These are phyloP conservation scores for Trinectes maculatus DNA, from an alignment of 2,113 vertebrate genomes.

Conservation along the genomic window DNA sequence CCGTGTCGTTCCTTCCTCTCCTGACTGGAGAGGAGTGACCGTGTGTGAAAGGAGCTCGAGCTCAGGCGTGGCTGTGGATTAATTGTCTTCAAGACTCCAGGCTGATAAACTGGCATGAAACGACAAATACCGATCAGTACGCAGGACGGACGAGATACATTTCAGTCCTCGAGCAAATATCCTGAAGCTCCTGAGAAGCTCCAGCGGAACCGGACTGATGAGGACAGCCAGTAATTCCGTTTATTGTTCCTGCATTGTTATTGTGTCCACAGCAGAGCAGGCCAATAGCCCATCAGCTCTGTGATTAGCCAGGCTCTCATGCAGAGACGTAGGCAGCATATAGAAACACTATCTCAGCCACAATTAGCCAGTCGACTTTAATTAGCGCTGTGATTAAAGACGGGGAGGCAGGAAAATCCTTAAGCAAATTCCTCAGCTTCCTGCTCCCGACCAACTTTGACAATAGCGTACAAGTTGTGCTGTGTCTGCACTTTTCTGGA, in stretches of 20 bases:
- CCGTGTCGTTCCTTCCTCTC: constrained; percentile 25
- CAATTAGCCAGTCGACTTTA: constrained; percentile 79
- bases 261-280: constrained; percentile 53
- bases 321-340: constrained; percentile 42
- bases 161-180: constrained; percentile 29
- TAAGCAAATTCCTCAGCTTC: constrained; percentile 67
- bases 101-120: constrained; percentile 55
- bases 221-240: constrained; percentile 59
- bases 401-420: constrained; percentile 70
- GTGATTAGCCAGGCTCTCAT: constrained; percentile 71
- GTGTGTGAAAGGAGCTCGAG: constrained; percentile 38
- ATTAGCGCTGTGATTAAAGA: constrained; percentile 77
- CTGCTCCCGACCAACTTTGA: constrained; percentile 59
- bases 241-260: constrained; percentile 58
- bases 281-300: constrained; percentile 72
- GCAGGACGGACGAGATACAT: constrained; percentile 39
- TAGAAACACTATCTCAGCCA: constrained; percentile 73
- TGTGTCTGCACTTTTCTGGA: constrained; percentile 72
- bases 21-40: constrained; percentile 34
- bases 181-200: constrained; percentile 31
- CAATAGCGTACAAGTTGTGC: constrained; percentile 64
- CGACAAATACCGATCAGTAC: constrained; percentile 42
- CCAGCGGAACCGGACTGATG: constrained; percentile 46
- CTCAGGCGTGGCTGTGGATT: constrained; percentile 28
- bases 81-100: constrained; percentile 13